phyloP scores from a whole-genome alignment of 2,797 vertebrate species.

The Molossus alvarezi region DNA sequence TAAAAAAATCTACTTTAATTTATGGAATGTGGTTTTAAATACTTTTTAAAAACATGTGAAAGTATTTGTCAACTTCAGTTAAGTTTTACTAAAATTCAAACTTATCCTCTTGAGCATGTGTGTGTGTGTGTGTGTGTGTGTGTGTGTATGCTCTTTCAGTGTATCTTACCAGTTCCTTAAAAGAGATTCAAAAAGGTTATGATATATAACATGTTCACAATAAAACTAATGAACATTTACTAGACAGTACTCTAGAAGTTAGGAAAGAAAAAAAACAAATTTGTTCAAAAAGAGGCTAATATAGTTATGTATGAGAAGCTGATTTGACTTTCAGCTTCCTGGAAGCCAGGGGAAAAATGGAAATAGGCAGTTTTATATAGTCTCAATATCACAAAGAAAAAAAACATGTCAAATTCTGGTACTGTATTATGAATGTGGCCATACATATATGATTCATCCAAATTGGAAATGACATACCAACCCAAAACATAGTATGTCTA shows the following conservation, averaged over 20 bases:
- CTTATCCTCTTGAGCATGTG: neutral
- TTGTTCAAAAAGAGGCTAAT: conserved; percentile 29
- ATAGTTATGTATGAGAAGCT: neutral
- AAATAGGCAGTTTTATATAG: conserved; percentile 31
- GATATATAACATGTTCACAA: neutral
- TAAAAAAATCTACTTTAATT: conserved; percentile 56
- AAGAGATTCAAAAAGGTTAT: neutral
- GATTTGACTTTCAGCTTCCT: conserved; percentile 47
- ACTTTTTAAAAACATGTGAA: neutral
- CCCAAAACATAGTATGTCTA: neutral
- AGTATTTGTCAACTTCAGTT: conserved; percentile 34
- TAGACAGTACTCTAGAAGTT: neutral
- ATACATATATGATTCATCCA: neutral
- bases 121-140: neutral
- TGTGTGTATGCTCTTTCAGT: neutral
- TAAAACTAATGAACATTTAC: neutral
- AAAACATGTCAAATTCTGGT: neutral
- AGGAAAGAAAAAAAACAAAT: neutral
- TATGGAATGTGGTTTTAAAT: conserved; percentile 32
- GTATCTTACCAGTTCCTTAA: neutral
- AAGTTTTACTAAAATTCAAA: conserved; percentile 51
- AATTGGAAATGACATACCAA: neutral
- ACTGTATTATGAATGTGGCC: neutral
- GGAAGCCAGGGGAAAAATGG: neutral
- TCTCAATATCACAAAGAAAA: conserved; percentile 50